A percentile compares a stretch with the other conserved stretches of the same genome.
phyloP scores from a whole-genome alignment of 2,797 vertebrate genomes.

The Silurus lanzhouensis region DNA sequence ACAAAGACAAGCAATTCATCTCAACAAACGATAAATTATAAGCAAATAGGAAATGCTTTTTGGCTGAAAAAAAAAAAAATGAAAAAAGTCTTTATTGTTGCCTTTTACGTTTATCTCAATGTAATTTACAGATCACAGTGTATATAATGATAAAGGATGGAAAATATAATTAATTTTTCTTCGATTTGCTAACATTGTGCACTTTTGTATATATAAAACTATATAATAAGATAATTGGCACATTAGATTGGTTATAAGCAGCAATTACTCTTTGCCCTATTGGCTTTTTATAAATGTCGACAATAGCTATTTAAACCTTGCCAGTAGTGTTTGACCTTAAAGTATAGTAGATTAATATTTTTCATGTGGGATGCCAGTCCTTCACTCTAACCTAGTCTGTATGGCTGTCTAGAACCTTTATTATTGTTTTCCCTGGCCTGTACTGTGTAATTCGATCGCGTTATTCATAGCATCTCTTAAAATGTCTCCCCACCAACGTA shows the following conservation, averaged over 20 bases:
- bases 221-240: neutral
- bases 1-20: too few species aligned
- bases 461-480: slow-evolving; percentile 76
- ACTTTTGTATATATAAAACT: neutral
- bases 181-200: neutral
- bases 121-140: too few species aligned
- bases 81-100: too few species aligned
- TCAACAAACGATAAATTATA: too few species aligned
- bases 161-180: neutral
- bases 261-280: neutral
- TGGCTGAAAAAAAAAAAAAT: too few species aligned
- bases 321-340: slow-evolving; percentile 10
- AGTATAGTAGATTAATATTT: slow-evolving; percentile 61
- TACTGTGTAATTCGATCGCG: slow-evolving; percentile 74
- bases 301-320: neutral
- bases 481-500: slow-evolving; percentile 70
- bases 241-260: neutral
- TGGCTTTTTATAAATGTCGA: neutral
- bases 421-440: slow-evolving; percentile 65
- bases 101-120: too few species aligned
- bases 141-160: neutral
- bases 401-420: slow-evolving; percentile 58
- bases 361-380: slow-evolving; percentile 62
- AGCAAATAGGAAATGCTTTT: too few species aligned
- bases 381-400: slow-evolving; percentile 64